Evolutionary conservation across 2,797 vertebrate genomes (phyloP).

Genomic region (Gambelia wislizenii): DNA sequence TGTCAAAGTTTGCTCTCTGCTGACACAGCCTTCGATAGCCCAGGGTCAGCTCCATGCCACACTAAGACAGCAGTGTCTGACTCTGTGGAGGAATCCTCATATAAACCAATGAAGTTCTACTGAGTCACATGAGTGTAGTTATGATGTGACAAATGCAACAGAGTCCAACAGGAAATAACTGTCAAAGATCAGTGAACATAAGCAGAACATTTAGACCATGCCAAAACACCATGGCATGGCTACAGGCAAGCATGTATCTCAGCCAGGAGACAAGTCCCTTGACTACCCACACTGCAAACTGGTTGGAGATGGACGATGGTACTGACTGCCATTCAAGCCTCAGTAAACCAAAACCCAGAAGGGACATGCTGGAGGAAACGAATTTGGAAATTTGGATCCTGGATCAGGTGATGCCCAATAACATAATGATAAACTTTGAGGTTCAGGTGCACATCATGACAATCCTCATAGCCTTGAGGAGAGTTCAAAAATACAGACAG

Average conservation of each 20-base stretch:
- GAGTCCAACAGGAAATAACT: not conserved
- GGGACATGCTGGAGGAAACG: not conserved
- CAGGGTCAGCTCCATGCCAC: no score
- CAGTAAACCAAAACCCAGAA: not conserved
- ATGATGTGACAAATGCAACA: not conserved
- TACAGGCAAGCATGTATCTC: not conserved
- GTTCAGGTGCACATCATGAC: no score
- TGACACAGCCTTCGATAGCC: no score
- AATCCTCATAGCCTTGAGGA: no score
- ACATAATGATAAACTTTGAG: no score
- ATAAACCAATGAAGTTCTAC: not conserved
- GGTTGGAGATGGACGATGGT: no score
- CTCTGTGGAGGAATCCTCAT: not conserved
- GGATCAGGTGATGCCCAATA: not conserved
- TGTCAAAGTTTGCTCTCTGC: no score
- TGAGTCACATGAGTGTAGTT: not conserved
- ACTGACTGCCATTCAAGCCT: not conserved
- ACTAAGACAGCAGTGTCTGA: no score
- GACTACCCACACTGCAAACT: not conserved
- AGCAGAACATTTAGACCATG: not conserved
- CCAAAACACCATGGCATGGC: not conserved
- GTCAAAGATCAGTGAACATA: not conserved
- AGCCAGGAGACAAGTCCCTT: no score
- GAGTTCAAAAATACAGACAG: no score
- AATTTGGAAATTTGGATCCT: not conserved